phyloP scores from a whole-genome alignment of 2,113 vertebrate genomes.

The Piliocolobus tephrosceles region DNA sequence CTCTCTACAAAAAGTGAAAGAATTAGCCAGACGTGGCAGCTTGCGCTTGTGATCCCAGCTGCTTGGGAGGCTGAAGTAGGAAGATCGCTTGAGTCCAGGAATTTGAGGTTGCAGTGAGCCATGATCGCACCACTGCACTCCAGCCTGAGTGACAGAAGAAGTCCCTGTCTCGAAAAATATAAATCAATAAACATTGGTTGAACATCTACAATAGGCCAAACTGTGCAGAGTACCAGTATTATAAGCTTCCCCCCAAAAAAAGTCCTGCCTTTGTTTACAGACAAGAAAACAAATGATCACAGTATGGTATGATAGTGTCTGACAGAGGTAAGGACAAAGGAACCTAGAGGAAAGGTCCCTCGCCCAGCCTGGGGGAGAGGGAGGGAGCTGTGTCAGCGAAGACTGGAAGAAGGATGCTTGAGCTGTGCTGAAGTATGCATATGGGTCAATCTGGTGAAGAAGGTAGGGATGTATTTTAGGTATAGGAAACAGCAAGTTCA shows the following conservation, averaged over 20 bases:
- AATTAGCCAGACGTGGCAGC: too few relatives aligned
- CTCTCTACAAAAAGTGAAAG: too few relatives aligned
- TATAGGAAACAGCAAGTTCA: not conserved
- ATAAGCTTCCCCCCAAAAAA: not conserved
- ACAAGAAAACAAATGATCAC: not conserved
- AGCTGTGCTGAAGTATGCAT: not conserved
- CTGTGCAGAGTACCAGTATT: not conserved
- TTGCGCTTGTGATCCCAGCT: too few relatives aligned
- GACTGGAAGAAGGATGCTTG: not conserved
- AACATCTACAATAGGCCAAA: not conserved
- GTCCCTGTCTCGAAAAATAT: too few relatives aligned
- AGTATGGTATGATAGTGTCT: not conserved
- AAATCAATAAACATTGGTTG: not conserved
- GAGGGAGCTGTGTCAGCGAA: rapidly evolving
- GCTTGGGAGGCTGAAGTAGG: too few relatives aligned
- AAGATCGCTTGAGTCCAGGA: too few relatives aligned
- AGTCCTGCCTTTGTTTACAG: not conserved
- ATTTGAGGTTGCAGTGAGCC: too few relatives aligned
- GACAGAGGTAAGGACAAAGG: not conserved
- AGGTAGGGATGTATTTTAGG: too few relatives aligned
- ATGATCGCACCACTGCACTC: too few relatives aligned
- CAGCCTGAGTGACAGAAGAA: too few relatives aligned
- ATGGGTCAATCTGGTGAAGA: not conserved
- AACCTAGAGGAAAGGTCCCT: not conserved
- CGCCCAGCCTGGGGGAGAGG: not conserved